A percentile compares a stretch with the other conserved stretches of the same genome.
Evolutionary conservation across 2,888 invertebrate genomes (phyloP).

Genomic region (Galerucella pusilla): DNA sequence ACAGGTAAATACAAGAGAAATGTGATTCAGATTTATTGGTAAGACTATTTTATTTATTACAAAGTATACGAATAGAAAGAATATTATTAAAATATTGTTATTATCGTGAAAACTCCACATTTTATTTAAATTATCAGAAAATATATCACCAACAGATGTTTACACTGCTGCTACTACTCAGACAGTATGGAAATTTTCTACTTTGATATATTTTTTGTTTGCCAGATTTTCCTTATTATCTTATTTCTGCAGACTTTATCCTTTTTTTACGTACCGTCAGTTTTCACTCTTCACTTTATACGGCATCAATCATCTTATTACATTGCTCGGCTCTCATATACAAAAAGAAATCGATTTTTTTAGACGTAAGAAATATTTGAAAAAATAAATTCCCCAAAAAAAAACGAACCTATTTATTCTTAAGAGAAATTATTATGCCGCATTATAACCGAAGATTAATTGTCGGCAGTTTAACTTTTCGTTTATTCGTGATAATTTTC

Average conservation of each 20-base stretch:
- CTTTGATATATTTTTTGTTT: neutral
- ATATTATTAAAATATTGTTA: neutral
- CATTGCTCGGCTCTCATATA: conserved; percentile 1
- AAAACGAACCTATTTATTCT: conserved; percentile 15
- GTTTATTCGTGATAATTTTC: neutral
- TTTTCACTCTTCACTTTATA: conserved; percentile 26
- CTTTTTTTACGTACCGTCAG: conserved; percentile 10
- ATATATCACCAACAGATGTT: no score
- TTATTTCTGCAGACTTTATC: conserved; percentile 17
- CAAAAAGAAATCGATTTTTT: conserved; percentile 24
- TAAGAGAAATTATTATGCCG: neutral
- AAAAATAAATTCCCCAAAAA: conserved; percentile 19
- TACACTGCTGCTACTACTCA: no score
- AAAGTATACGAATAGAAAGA: neutral
- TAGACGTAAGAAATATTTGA: conserved; percentile 4
- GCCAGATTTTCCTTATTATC: conserved; percentile 17
- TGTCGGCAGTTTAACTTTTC: conserved; percentile 1
- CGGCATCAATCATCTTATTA: conserved; percentile 31
- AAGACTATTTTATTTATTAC: neutral
- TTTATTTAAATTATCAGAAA: no score
- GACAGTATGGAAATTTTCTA: no score
- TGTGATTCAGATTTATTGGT: conserved; percentile 7
- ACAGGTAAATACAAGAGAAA: neutral
- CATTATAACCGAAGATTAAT: neutral
- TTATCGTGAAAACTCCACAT: no score